Conservation (phyloP, 2,888 invertebrate genomes). For the Lissocephala sabroskyi region DNA sequence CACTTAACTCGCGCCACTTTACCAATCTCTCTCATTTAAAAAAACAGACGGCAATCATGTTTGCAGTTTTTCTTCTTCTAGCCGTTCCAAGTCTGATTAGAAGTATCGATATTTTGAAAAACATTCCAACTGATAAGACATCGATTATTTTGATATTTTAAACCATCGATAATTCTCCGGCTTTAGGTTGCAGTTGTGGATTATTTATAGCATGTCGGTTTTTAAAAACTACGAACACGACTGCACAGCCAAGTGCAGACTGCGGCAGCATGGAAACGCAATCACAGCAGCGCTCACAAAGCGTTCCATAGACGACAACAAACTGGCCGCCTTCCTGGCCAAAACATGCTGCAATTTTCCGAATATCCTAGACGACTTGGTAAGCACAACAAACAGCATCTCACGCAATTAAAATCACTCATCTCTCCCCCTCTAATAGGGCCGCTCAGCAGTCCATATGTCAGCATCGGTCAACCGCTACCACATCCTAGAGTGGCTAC, state of each 20-base stretch:
- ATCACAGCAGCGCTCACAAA: conserved; percentile 80
- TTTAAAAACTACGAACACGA: conserved; percentile 67
- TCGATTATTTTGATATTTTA: too few species aligned
- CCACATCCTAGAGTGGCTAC: conserved; percentile 82
- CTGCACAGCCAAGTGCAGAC: conserved; percentile 76
- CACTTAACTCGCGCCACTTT: too few species aligned
- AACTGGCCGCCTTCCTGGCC: conserved; percentile 76
- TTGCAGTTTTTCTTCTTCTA: too few species aligned
- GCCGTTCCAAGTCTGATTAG: too few species aligned
- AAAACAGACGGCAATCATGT: too few species aligned
- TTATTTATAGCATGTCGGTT: conserved; percentile 29
- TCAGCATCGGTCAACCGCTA: conserved; percentile 83
- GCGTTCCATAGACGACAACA: conserved; percentile 76
- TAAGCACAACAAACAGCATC: conserved; percentile 56
- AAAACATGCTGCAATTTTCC: conserved; percentile 77
- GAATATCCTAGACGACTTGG: conserved; percentile 76
- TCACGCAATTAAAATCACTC: neutral
- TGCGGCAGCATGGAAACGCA: conserved; percentile 72
- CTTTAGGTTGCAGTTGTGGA: too few species aligned
- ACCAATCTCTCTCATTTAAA: too few species aligned
- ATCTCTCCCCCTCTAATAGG: conserved; percentile 70
- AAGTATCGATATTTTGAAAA: too few species aligned
- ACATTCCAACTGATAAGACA: too few species aligned
- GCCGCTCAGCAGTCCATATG: conserved; percentile 85
- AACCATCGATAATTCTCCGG: too few species aligned